Percentiles rank a stretch among this genome's conserved stretches.
Evolutionary conservation across 2,113 vertebrate species (phyloP).

Genomic region (Corvus hawaiiensis): DNA sequence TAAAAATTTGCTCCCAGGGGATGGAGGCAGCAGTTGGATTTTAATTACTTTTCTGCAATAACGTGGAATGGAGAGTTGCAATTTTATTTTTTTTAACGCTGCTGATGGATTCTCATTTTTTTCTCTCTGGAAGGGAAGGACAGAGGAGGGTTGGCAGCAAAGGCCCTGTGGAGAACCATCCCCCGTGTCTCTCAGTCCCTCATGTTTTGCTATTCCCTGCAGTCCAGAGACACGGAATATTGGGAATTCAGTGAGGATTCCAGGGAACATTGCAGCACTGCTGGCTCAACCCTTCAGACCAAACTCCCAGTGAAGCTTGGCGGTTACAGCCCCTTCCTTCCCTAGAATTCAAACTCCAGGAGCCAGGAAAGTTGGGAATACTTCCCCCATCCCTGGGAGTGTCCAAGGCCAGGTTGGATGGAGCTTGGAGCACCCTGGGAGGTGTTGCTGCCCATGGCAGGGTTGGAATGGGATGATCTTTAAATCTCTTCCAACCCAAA

Average conservation of each 20-base stretch:
- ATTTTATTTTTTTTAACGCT: not conserved
- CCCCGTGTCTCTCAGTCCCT: not conserved
- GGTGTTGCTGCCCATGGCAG: not conserved
- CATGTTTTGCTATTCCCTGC: not conserved
- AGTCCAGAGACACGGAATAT: rapidly evolving
- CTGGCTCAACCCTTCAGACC: not conserved
- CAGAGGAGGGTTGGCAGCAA: not conserved
- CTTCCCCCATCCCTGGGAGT: not conserved
- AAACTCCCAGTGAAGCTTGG: not conserved
- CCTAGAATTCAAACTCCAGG: not conserved
- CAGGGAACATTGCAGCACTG: not conserved
- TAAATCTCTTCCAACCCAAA: not conserved
- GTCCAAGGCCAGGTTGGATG: not conserved
- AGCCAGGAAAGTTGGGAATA: not conserved
- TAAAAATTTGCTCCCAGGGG: conserved; percentile 77
- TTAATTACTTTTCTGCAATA: conserved; percentile 77
- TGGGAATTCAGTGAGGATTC: not conserved
- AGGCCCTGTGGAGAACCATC: not conserved
- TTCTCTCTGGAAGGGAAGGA: not conserved
- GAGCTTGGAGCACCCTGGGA: not conserved
- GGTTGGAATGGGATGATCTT: not conserved
- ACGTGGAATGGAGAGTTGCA: conserved; percentile 45
- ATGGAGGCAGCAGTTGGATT: conserved; percentile 72
- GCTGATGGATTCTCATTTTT: conserved; percentile 29
- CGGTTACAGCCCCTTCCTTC: not conserved